phyloP scores from a whole-genome alignment of 1,140 invertebrate genomes.

The Augochlora pura region DNA sequence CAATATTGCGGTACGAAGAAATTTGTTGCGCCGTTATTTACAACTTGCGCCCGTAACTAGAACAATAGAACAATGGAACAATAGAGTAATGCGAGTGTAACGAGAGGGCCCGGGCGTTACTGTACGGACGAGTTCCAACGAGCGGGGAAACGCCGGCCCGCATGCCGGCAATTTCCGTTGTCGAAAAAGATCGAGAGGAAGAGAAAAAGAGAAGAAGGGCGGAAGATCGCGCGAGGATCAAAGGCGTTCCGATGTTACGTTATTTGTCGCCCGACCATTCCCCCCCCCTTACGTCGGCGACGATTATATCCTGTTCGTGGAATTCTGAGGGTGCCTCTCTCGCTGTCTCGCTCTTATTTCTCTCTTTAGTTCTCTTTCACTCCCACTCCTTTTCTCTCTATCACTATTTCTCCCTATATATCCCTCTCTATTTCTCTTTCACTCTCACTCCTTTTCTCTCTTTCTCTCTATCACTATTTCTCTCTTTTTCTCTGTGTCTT shows the following conservation, averaged over 20 bases:
- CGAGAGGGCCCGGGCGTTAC: constrained; percentile 15
- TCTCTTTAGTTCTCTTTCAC: too few relatives aligned
- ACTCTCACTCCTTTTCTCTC: too few relatives aligned
- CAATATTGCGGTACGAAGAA: constrained; percentile 23
- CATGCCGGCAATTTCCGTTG: constrained; percentile 10
- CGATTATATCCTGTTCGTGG: constrained; percentile 16
- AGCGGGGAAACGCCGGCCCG: not conserved
- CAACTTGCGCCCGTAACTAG: constrained; percentile 18
- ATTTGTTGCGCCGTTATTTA: constrained; percentile 34
- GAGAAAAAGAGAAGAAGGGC: too few relatives aligned
- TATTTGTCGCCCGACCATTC: constrained; percentile 18
- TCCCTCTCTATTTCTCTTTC: too few relatives aligned
- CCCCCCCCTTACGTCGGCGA: not conserved
- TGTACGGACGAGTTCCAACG: constrained; percentile 4
- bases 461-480: too few relatives aligned
- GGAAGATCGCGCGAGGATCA: constrained; percentile 5
- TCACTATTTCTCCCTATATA: too few relatives aligned
- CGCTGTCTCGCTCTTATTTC: too few relatives aligned
- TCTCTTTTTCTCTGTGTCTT: too few relatives aligned
- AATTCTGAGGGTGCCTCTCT: not conserved
- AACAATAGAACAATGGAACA: constrained; percentile 47
- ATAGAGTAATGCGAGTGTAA: constrained; percentile 31
- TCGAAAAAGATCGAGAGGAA: not conserved
- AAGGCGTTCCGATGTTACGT: constrained; percentile 28
- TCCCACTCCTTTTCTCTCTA: too few relatives aligned